A percentile compares a stretch with the other conserved stretches of the same genome.
Evolutionary conservation across 2,888 invertebrate genomes (phyloP).

Genomic region (Itoplectis maculator): DNA sequence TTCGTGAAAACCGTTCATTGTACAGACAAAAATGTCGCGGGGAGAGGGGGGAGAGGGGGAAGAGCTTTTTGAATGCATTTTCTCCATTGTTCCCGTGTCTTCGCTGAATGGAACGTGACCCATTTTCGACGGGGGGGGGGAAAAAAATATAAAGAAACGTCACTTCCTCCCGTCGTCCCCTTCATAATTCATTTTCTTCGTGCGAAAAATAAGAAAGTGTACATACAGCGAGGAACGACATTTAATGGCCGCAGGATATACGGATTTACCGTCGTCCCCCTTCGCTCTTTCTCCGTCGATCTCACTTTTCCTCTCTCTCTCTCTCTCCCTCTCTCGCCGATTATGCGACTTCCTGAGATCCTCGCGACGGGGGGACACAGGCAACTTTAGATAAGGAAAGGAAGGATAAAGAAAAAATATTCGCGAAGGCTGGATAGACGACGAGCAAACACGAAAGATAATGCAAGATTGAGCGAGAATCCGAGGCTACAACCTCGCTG

Average conservation of each 20-base stretch:
- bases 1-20: not conserved
- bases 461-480: slow-evolving; percentile 15
- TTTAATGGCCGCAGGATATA: not conserved
- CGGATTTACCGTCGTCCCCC: not conserved
- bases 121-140: not conserved
- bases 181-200: not conserved
- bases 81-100: not conserved
- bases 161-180: not conserved
- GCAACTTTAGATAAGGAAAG: not conserved
- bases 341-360: not conserved
- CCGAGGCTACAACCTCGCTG: not conserved
- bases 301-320: too few species aligned
- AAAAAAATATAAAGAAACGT: not conserved
- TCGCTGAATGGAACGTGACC: not conserved
- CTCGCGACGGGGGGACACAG: not conserved
- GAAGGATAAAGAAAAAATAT: not conserved
- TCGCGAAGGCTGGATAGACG: not conserved
- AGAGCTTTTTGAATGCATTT: not conserved
- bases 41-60: not conserved
- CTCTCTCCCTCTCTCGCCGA: not conserved
- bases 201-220: not conserved
- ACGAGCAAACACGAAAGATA: slow-evolving; percentile 7
- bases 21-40: too few species aligned
- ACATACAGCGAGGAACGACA: not conserved
- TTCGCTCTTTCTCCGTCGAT: too few species aligned